Evolutionary conservation across 1,140 invertebrate genomes (phyloP), one percentile per base, ranked within the genome.

Genomic region (Hylaeus volcanicus): DNA sequence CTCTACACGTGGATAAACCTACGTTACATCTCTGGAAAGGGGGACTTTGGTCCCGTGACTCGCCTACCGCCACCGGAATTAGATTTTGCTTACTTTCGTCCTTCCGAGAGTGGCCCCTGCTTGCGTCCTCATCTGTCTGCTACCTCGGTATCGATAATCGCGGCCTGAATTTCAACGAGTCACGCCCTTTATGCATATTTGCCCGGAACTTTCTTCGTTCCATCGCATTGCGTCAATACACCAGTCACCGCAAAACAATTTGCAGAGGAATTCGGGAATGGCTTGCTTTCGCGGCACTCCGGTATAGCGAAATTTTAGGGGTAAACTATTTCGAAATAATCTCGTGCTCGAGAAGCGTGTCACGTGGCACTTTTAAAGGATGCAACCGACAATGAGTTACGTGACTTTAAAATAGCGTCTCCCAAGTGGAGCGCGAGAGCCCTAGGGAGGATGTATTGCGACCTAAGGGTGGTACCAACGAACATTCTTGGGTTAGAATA

Each of bases 1-100:
- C 79, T 69, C 72, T 77, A 71, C 77, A 82, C 79, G 82, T 73
- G 86, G 79, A 83, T 79, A 66, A 86, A 86, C 71, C 84, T 64
- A 53, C 60, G 84, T 63, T 86, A 82, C 58, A 65, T 65, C 72
- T 79, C 61, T 72, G 55, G 64, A 65, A 79, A 86, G 68, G 58
- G 84, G 60, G 51, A 39, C 15, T 68, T 11, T 8, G 53, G 43
- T 55, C 74, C 55, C 80, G 71, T 86, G 83, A 82, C 74, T 82
- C 80, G 72, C 75, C 73, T 74, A 79, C 80, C 74, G 56, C 41
- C 9, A 41, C 61, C 68, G 71, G 79, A 86, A 87, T 87, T 87
- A 72, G 77, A 84, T 81, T 86, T 87, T 69, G 64, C 79, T 80
- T 75, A 75, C 63, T 75, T 80, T 74, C 70, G 77, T 68, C 64